Conservation (phyloP, 2,113 vertebrate genomes). For the Cichladusa arquata region DNA sequence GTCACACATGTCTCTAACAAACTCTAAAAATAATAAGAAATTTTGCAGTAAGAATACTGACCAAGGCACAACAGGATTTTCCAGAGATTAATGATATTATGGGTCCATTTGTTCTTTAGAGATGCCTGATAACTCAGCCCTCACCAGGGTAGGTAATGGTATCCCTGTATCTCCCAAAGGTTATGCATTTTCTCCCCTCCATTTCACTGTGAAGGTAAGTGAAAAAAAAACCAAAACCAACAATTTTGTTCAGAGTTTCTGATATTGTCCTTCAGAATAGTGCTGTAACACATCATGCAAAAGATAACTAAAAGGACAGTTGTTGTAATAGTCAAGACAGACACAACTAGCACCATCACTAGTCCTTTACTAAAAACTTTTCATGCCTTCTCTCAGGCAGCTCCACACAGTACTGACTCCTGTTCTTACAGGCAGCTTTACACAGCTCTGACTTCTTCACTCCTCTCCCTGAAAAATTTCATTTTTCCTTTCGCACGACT, state of each 20-base stretch:
- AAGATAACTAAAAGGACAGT: not conserved
- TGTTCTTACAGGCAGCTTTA: too few relatives aligned
- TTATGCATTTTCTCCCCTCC: not conserved
- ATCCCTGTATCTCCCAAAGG: not conserved
- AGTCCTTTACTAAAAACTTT: too few relatives aligned
- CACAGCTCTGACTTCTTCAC: too few relatives aligned
- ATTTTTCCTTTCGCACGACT: too few relatives aligned
- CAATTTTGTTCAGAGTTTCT: not conserved
- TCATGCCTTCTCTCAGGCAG: too few relatives aligned
- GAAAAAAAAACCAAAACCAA: not conserved
- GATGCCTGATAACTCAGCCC: not conserved
- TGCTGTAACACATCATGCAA: not conserved
- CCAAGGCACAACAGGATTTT: not conserved
- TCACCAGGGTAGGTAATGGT: not conserved
- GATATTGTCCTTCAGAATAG: not conserved
- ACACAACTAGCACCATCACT: too few relatives aligned
- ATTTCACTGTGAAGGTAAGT: not conserved
- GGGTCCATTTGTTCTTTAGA: not conserved
- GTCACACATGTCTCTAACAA: rapidly evolving
- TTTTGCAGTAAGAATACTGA: not conserved
- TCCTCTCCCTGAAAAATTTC: too few relatives aligned
- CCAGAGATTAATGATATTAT: not conserved
- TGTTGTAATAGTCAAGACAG: too few relatives aligned
- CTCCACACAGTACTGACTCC: too few relatives aligned
- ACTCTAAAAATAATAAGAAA: not conserved